Conservation (phyloP, 2,888 invertebrate species). For the Acronicta psi region DNA sequence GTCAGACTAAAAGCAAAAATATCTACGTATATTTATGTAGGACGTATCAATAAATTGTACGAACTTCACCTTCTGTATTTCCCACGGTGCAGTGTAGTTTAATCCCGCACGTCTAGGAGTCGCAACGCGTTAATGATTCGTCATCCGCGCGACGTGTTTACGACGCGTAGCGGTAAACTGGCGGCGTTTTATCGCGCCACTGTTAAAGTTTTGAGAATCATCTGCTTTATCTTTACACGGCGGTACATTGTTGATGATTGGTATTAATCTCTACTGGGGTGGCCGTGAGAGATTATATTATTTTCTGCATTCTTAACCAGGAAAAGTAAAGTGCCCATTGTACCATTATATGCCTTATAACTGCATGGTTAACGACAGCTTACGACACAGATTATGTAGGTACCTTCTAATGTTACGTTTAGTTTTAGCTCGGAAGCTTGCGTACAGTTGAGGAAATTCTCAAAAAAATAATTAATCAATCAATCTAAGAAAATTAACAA, state of each 20-base stretch:
- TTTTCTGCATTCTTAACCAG: not conserved
- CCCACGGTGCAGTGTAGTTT: not conserved
- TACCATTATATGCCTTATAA: no score
- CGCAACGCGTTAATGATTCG: slow-evolving; percentile 65
- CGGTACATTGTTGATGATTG: slow-evolving; percentile 21
- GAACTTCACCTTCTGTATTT: slow-evolving; percentile 9
- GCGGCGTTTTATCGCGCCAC: slow-evolving; percentile 37
- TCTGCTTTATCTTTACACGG: slow-evolving; percentile 34
- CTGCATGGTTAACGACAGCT: no score
- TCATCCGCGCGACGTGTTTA: slow-evolving; percentile 66
- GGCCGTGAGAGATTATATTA: no score
- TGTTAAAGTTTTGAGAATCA: slow-evolving; percentile 25
- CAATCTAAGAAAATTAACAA: no score
- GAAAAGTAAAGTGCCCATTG: no score
- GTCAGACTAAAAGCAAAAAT: no score
- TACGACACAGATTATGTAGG: no score
- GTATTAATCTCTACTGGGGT: not conserved
- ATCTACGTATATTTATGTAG: no score
- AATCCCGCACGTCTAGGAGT: slow-evolving; percentile 34
- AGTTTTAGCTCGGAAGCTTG: no score
- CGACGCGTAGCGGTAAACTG: slow-evolving; percentile 49
- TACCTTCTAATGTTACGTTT: no score
- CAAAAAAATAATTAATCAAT: no score
- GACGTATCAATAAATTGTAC: not conserved
- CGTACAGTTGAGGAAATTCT: no score